These are phyloP conservation scores for Sorex araneus DNA, from an alignment of 2,113 vertebrate genomes.

Conservation along the genomic window DNA sequence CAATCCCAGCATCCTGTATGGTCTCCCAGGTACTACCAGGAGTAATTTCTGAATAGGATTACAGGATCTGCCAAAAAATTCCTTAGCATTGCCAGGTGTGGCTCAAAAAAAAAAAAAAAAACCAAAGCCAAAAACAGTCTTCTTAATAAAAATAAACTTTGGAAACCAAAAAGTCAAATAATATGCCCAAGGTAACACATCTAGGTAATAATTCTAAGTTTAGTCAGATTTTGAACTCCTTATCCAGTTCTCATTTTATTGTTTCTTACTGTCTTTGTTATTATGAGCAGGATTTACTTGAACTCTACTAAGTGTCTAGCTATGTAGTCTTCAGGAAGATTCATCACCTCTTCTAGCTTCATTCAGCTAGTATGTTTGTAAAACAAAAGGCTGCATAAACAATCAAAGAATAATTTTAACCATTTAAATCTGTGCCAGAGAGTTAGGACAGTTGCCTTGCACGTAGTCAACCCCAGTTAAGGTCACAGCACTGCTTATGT, in stretches of 20 bases:
- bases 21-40: slow-evolving; percentile 24
- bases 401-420: too few species aligned
- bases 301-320: background rate
- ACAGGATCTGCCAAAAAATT: too few species aligned
- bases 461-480: too few species aligned
- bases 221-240: slow-evolving; percentile 6
- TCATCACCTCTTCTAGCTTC: background rate
- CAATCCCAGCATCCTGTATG: too few species aligned
- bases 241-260: background rate
- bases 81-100: too few species aligned
- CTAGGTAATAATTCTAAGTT: background rate
- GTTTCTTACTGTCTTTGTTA: background rate
- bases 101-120: too few species aligned
- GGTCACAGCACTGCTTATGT: too few species aligned
- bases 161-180: background rate
- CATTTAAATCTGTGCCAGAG: too few species aligned
- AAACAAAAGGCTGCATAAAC: background rate
- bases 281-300: background rate
- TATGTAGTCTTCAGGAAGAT: background rate
- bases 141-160: too few species aligned
- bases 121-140: background rate
- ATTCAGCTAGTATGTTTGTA: background rate
- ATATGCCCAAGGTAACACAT: background rate
- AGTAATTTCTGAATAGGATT: background rate
- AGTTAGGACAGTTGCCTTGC: too few species aligned